Evolutionary conservation across 2,113 vertebrate genomes (phyloP).

Genomic region (Junco hyemalis): DNA sequence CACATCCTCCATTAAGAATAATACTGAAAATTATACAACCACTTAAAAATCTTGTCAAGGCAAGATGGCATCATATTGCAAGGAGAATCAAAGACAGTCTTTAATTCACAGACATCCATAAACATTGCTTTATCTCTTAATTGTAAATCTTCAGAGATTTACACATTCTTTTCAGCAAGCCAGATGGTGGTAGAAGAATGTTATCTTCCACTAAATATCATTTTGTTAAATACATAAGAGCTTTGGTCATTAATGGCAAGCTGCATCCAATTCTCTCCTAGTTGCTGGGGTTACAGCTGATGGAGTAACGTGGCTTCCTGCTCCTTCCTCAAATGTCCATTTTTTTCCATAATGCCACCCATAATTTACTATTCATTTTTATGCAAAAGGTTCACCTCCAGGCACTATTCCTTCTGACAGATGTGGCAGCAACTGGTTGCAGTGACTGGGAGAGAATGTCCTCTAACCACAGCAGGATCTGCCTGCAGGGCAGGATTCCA

Average conservation of each 20-base stretch:
- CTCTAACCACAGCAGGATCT: fast-evolving
- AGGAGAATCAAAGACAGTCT: neutral
- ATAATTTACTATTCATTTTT: neutral
- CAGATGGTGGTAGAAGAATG: conserved; percentile 8
- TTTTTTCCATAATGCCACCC: neutral
- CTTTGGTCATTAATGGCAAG: neutral
- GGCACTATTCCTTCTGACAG: neutral
- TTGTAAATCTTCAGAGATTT: conserved; percentile 4
- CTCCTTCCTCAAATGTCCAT: neutral
- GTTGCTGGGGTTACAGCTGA: neutral
- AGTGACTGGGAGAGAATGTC: neutral
- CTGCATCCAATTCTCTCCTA: conserved; percentile 1
- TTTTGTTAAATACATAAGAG: neutral
- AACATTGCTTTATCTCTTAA: neutral
- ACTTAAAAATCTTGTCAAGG: neutral
- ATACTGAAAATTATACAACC: neutral
- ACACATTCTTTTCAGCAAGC: neutral
- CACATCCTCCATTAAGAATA: neutral
- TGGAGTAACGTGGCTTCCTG: neutral
- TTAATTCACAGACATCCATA: neutral
- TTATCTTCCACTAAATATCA: neutral
- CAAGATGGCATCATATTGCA: neutral
- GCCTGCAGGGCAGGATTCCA: neutral
- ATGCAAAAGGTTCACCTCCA: neutral
- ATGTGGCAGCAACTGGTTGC: neutral